phyloP scores from a whole-genome alignment of 2,113 vertebrate genomes.

The Montifringilla adamsi region DNA sequence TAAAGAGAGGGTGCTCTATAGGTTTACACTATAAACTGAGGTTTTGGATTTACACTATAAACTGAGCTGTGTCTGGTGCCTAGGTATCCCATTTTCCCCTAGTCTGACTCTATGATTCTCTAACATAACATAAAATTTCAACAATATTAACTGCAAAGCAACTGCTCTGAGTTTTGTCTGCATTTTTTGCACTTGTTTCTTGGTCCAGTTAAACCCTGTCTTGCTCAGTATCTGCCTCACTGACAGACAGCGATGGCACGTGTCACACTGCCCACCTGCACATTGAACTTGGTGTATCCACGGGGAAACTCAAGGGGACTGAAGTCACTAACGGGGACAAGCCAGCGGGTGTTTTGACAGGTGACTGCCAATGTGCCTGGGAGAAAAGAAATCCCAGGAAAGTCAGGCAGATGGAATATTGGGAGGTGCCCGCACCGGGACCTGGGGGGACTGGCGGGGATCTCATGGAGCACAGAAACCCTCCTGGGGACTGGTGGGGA shows the following conservation, averaged over 20 bases:
- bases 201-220: neutral
- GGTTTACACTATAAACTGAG: neutral
- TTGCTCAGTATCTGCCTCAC: neutral
- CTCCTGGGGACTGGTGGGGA: too few relatives aligned
- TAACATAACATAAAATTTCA: neutral
- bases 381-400: neutral
- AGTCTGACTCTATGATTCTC: neutral
- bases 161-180: neutral
- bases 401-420: fast-evolving
- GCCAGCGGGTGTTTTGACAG: fast-evolving
- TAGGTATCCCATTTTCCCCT: neutral
- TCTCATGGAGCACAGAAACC: too few relatives aligned
- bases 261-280: neutral
- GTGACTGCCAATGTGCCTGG: neutral
- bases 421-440: fast-evolving
- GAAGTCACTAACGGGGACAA: too few relatives aligned
- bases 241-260: neutral
- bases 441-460: fast-evolving
- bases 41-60: neutral
- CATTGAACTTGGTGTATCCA: neutral
- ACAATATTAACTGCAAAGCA: neutral
- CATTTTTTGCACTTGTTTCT: neutral
- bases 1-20: neutral
- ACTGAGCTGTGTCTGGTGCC: neutral
- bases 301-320: neutral